These are phyloP conservation scores for Cottoperca gobio DNA, from an alignment of 2,797 vertebrate genomes.

Conservation along the genomic window DNA sequence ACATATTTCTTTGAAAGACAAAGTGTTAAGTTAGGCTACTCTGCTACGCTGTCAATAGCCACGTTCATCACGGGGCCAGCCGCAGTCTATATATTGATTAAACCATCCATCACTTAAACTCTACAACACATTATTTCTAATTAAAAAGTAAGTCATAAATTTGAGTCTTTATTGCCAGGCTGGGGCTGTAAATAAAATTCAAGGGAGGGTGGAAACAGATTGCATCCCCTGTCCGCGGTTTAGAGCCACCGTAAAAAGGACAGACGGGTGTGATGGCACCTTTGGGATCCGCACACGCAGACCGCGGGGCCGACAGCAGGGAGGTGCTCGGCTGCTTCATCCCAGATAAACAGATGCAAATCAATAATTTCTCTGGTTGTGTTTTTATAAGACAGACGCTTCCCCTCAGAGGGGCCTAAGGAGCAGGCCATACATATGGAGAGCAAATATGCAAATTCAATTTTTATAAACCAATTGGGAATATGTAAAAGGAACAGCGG, in stretches of 20 bases:
- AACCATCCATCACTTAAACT: conserved; percentile 88
- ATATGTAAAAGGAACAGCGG: conserved; percentile 44
- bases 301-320: conserved; percentile 36
- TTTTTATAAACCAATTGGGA: conserved; percentile 60
- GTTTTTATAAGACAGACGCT: conserved; percentile 62
- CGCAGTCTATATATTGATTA: conserved; percentile 85
- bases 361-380: conserved; percentile 69
- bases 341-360: conserved; percentile 73
- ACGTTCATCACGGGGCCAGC: conserved; percentile 78
- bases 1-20: conserved; percentile 75
- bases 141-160: conserved; percentile 93
- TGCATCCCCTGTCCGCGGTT: conserved; percentile 65
- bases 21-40: conserved; percentile 80
- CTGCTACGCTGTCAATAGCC: conserved; percentile 70
- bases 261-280: conserved; percentile 66
- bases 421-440: conserved; percentile 43
- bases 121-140: conserved; percentile 94
- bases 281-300: conserved; percentile 52
- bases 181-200: conserved; percentile 89
- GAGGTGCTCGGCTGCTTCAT: conserved; percentile 37
- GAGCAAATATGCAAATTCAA: conserved; percentile 62
- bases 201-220: conserved; percentile 80
- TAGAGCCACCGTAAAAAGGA: conserved; percentile 72
- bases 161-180: conserved; percentile 83
- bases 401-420: conserved; percentile 26